phyloP scores from a whole-genome alignment of 2,113 vertebrate species.

The Geococcyx californianus region DNA sequence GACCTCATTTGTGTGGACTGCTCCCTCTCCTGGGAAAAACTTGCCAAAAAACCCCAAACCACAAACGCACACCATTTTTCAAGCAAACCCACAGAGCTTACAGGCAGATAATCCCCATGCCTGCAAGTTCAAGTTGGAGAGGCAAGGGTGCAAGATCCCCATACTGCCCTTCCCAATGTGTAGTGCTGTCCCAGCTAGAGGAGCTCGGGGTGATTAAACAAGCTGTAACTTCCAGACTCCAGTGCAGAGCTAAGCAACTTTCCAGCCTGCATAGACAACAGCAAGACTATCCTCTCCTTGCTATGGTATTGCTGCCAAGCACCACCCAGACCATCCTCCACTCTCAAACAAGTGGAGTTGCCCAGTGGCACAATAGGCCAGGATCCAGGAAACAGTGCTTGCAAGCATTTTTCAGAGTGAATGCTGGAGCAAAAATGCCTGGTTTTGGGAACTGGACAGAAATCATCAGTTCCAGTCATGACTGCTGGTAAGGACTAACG shows the following conservation, averaged over 20 bases:
- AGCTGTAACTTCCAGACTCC: not conserved
- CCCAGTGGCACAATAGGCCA: accelerated
- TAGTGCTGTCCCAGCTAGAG: not conserved
- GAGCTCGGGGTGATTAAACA: not conserved
- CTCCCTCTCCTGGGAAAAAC: slow-evolving; percentile 30
- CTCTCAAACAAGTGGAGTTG: not conserved
- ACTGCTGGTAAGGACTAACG: not conserved
- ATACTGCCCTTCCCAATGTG: not conserved
- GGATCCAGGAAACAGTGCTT: not conserved
- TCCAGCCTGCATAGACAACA: not conserved
- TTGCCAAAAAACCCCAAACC: not conserved
- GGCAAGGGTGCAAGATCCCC: not conserved
- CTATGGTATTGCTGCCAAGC: not conserved
- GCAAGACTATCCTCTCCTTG: not conserved
- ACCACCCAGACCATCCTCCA: not conserved
- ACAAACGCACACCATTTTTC: not conserved
- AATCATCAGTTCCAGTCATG: not conserved
- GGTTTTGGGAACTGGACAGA: not conserved
- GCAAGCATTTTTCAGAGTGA: not conserved
- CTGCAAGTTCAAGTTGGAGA: not conserved
- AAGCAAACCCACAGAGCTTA: not conserved
- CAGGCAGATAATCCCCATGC: not conserved
- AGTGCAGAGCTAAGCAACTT: not conserved
- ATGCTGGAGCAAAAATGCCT: not conserved
- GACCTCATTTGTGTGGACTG: not conserved